Percentiles rank a stretch among this genome's conserved stretches.
These are phyloP conservation scores for Bombus cullumanus DNA, from an alignment of 1,140 invertebrate genomes.

Conservation along the genomic window DNA sequence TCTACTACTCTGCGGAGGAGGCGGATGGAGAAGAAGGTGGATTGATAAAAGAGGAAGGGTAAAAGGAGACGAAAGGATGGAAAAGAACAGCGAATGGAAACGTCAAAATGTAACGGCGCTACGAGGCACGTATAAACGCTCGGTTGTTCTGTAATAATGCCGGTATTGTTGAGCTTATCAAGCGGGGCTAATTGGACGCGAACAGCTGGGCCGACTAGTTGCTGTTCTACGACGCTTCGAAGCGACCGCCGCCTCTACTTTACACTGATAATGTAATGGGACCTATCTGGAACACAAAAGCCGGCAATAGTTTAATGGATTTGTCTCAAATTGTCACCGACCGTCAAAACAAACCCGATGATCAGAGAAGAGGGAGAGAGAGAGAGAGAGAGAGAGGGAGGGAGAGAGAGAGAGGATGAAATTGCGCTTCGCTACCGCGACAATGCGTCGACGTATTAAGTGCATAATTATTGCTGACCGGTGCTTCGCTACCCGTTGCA, in stretches of 20 bases:
- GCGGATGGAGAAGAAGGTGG: background rate
- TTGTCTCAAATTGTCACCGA: constrained; percentile 77
- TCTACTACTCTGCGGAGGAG: background rate
- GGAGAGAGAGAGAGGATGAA: background rate
- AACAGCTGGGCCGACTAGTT: constrained; percentile 79
- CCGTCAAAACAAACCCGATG: constrained; percentile 75
- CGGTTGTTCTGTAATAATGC: constrained; percentile 81
- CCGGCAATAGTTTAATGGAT: constrained; percentile 80
- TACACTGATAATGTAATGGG: constrained; percentile 81
- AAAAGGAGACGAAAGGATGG: background rate
- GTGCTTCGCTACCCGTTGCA: constrained; percentile 19
- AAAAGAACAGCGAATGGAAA: constrained; percentile 69
- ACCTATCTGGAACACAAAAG: constrained; percentile 80
- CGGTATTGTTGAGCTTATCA: constrained; percentile 82
- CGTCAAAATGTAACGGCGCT: constrained; percentile 76
- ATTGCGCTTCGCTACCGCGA: background rate
- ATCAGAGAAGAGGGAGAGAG: background rate
- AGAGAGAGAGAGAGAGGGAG: too few species aligned
- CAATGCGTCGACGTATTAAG: constrained; percentile 21
- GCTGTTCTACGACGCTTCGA: constrained; percentile 51
- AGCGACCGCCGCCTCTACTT: constrained; percentile 73
- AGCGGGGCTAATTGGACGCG: constrained; percentile 82
- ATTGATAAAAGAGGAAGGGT: background rate
- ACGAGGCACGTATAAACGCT: constrained; percentile 73
- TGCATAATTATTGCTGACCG: constrained; percentile 44